Evolutionary conservation across 2,888 invertebrate genomes (phyloP), one percentile per base, ranked within the genome.

Genomic region (Chelonus formosanus): DNA sequence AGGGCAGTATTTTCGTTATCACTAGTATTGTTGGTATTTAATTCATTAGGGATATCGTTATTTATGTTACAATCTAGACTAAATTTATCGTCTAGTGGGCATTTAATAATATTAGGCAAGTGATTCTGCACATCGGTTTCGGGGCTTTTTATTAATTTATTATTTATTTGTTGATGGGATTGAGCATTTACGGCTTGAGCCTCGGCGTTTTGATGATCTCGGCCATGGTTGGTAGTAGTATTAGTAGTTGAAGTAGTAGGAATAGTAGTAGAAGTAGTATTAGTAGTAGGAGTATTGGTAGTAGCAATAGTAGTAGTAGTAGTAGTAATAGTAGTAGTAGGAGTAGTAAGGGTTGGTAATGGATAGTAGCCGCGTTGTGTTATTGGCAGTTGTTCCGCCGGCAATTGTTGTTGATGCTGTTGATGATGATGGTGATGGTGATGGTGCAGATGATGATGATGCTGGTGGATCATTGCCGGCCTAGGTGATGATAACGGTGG

Each of bases 391-490:
- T 78, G 73, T 69, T 78, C 75, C 72, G 70, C 71, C 75, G 75
- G 73, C 73, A 74, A 73, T 74, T 73, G 61, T 65, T 70, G 63
- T 32, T 67, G 56, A n/a, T 90, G 91, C 87, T 87, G 86, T 87
- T 87, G 85, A 86, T 86, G 84, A 86, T 86, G 85, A 85, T 83
- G 78, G 73, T 66, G 84, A 80, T 76, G 81, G 74, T 74, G 82
- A 75, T 76, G 79, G 76, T 61, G 78, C 80, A 73, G 83, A 79
- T 74, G 80, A 73, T 71, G 83, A 82, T 83, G 83, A 82, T 81
- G 81, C 81, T 56, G 71, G 7, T 34, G 8, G 34, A 52, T 32
- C 56, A 47, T 66, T 67, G 74, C 77, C 76, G 71, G 74, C 74
- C 72, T 71, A 74, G 67, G 80, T 73, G 73, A 73, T 73, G 67